Percentiles rank a stretch among this genome's conserved stretches.
Conservation (phyloP, 2,888 invertebrate genomes). For the Stictocephala bisonia region DNA sequence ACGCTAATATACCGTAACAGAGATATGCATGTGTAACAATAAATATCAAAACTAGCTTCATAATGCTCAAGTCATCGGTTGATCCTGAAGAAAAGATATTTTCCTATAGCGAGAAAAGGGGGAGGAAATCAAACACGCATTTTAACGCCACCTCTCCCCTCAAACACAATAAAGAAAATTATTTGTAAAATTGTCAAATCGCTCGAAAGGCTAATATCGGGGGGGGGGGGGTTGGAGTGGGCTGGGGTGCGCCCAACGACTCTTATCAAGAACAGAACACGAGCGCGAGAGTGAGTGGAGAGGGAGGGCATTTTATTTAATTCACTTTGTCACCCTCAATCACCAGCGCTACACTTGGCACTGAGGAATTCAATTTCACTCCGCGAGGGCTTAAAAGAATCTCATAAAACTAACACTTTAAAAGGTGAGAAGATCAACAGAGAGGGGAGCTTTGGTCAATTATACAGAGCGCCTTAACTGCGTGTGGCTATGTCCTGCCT, state of each 20-base stretch:
- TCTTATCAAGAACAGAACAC: constrained; percentile 42
- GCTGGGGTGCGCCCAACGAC: too few relatives aligned
- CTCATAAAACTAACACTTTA: constrained; percentile 48
- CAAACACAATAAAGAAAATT: constrained; percentile 42
- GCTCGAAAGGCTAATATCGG: constrained; percentile 43
- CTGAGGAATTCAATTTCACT: constrained; percentile 47
- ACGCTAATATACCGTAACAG: too few relatives aligned
- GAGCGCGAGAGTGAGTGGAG: constrained; percentile 1
- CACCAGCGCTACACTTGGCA: constrained; percentile 39
- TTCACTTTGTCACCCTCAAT: constrained; percentile 51
- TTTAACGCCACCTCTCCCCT: not conserved
- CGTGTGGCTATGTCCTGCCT: too few relatives aligned
- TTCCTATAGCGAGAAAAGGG: not conserved
- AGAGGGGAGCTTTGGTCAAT: constrained; percentile 18
- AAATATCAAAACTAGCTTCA: too few relatives aligned
- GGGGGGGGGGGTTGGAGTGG: constrained; percentile 1
- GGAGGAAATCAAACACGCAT: not conserved
- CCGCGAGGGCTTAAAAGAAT: constrained; percentile 41
- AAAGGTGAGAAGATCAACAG: constrained; percentile 44
- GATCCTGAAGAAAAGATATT: too few relatives aligned
- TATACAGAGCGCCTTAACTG: not conserved
- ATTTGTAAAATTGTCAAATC: constrained; percentile 48
- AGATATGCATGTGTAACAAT: too few relatives aligned
- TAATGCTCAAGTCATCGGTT: too few relatives aligned
- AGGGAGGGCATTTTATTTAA: constrained; percentile 44